Evolutionary conservation across 2,113 vertebrate species (phyloP), one percentile per base, ranked within the genome.

Genomic region (Cairina moschata): DNA sequence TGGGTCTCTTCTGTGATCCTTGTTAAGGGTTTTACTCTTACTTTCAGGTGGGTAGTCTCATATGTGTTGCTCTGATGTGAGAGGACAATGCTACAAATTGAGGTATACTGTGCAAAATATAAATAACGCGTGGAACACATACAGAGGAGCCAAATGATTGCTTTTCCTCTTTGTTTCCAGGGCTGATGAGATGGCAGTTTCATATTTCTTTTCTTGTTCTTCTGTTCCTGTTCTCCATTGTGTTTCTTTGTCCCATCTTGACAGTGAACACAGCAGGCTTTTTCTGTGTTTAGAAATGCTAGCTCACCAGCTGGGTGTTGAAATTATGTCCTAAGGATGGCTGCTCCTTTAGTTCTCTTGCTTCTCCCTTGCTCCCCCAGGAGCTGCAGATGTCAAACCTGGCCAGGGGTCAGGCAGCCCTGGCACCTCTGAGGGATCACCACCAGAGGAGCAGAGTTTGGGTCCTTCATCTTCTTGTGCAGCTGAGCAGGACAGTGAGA

Each of bases 181-280:
- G 34, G 26, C 32, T 60, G 71, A 38, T 65, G 50, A 81, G 62
- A 55, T 76, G 12, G 38, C 55, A 9, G 44, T 79, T 85, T 72
- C 0, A 13, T 79, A 94, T 92, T 89, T 68, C 5, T 86, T 72
- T 48, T 69, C 22, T 44, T 76, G 6, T 54, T 71, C 23, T 84
- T 87, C 50, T 76, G 21, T 87, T 95, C 23, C 40, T 62, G 22
- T 90, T 94, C 60, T 93, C 72, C 38, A 22, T 72, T 91, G 60
- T 67, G 26, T 91, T 81, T 82, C 46, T 90, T 88, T 80, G 65
- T 93, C 65, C 59, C 65, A 38, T 66, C 73, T 91, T 93, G 86
- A 88, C 63, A 88, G 76, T 2, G 3, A 73, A 65, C 1, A 1
- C 66, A 88, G 68, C 56, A 84, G 90, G 38, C 17, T 81, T 86